phyloP scores from a whole-genome alignment of 2,797 vertebrate species.

The Meda fulgida region DNA sequence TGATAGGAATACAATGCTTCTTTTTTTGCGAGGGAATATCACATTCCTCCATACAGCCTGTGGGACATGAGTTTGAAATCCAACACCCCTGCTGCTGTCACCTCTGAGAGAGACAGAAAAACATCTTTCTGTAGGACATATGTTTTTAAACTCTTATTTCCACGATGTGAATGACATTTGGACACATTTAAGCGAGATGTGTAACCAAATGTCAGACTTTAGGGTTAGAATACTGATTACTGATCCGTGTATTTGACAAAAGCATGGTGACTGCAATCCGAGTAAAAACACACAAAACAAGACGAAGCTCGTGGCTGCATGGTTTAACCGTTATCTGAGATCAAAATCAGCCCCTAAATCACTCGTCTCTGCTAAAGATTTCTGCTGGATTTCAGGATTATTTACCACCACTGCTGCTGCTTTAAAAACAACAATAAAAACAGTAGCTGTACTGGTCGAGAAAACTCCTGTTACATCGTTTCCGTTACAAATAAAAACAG shows the following conservation, averaged over 20 bases:
- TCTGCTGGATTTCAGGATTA: neutral
- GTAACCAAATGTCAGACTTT: neutral
- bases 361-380: neutral
- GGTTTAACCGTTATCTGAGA: slow-evolving; percentile 37
- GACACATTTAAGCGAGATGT: neutral
- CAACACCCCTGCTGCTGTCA: slow-evolving; percentile 49
- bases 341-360: neutral
- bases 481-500: slow-evolving; percentile 2
- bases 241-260: slow-evolving; percentile 4
- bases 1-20: neutral
- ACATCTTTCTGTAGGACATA: slow-evolving; percentile 49
- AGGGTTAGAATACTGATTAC: neutral
- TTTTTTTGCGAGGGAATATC: slow-evolving; percentile 23
- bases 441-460: neutral
- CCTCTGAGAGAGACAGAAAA: slow-evolving; percentile 26
- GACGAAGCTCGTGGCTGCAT: neutral
- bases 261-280: neutral
- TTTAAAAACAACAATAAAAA: slow-evolving; percentile 40
- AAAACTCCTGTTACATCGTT: slow-evolving; percentile 11
- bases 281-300: slow-evolving; percentile 14
- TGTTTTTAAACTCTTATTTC: neutral
- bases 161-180: neutral
- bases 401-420: neutral
- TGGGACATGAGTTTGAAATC: slow-evolving; percentile 41
- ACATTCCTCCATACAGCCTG: slow-evolving; percentile 47